Conservation (phyloP, 2,888 invertebrate species). For the Isotomurus palustris region DNA sequence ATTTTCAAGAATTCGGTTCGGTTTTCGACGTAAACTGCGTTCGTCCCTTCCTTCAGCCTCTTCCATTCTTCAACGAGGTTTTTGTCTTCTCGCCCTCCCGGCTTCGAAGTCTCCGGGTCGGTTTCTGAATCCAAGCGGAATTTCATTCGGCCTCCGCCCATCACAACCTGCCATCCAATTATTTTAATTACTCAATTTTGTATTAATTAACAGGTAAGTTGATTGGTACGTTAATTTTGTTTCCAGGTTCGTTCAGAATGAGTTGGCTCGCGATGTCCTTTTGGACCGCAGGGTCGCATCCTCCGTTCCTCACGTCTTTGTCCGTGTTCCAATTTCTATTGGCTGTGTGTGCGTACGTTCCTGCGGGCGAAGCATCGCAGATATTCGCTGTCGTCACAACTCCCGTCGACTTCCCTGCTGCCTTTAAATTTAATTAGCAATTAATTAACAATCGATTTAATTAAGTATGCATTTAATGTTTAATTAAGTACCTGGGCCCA, state of each 20-base stretch:
- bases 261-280: slow-evolving; percentile 81
- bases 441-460: too few species aligned
- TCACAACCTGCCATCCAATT: slow-evolving; percentile 52
- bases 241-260: slow-evolving; percentile 71
- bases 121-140: slow-evolving; percentile 10
- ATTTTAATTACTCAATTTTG: background rate
- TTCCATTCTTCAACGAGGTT: slow-evolving; percentile 66
- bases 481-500: slow-evolving; percentile 43
- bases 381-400: slow-evolving; percentile 41
- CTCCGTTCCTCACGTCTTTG: slow-evolving; percentile 54
- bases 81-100: slow-evolving; percentile 55
- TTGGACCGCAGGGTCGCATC: slow-evolving; percentile 53
- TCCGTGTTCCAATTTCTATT: slow-evolving; percentile 77
- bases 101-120: slow-evolving; percentile 43
- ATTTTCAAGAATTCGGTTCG: slow-evolving; percentile 56
- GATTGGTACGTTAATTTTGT: slow-evolving; percentile 60
- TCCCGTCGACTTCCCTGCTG: slow-evolving; percentile 57
- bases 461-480: too few species aligned
- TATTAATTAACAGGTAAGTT: background rate
- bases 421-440: too few species aligned
- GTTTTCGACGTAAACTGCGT: slow-evolving; percentile 56
- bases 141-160: slow-evolving; percentile 43
- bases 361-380: slow-evolving; percentile 41
- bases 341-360: slow-evolving; percentile 51
- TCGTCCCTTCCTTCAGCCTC: slow-evolving; percentile 46